Base-by-base conservation (phyloP, 2,888 invertebrate species). In the Napeogenes sylphis region DNA sequence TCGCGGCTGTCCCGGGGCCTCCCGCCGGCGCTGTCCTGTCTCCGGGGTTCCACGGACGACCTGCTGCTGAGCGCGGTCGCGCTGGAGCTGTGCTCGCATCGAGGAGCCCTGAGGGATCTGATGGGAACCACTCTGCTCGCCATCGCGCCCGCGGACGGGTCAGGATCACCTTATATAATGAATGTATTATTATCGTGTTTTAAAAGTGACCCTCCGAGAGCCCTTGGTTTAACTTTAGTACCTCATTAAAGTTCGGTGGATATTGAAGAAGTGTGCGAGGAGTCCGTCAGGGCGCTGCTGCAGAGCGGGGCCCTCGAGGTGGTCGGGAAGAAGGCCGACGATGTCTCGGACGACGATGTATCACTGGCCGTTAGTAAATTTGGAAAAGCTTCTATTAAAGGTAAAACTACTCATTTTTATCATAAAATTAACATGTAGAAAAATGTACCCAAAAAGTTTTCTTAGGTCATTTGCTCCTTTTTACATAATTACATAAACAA, bases 361-460 rank as follows among this genome's bases (percentile, higher is more conserved):
- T 21, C 21, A 21, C 84, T 94, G 21, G 81, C 91, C 55, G 90
- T 95, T 45, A 95, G 93, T 69, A 86, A 88, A 68, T 84, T 97
- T 38, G 98, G 98, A 12, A 91, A 86, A 68, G 97, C 98, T 2
- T 95, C 97, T 35, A 95, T 96, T 73, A 96, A 95, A 92, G 96
- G 95, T 92, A 74, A 45, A 45, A 55, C 6, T 42, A 30, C 10
- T 21, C 6, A 0, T 13, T n/a, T 13, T 21, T 14, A 38, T 38
- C 4, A 38, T 64, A 21, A 13, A 10, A 0, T 53, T 2, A 8
- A 54, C 21, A 21, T 21, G 21, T 21, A 21, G 21, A 21, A 21
- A 21, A 21, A 21, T 21, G 0, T 21, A 21, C 21, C 21, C 21
- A 54, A 45, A 54, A 12, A 55, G 13, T 42, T 56, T 55, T 30